Evolutionary conservation across 2,113 vertebrate genomes (phyloP).

Genomic region (Acanthisitta chloris): DNA sequence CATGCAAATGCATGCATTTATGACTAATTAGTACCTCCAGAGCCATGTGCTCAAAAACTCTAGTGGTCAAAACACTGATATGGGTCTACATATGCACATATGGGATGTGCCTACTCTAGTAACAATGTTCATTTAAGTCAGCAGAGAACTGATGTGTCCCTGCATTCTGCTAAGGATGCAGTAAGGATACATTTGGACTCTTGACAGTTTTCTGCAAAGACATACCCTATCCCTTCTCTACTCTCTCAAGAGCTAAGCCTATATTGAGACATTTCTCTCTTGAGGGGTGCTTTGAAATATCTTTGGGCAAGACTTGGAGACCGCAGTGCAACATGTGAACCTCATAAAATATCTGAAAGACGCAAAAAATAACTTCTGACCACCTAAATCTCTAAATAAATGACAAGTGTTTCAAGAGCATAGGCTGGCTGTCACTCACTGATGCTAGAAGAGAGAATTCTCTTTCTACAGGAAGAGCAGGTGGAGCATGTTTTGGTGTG

Average conservation of each 20-base stretch:
- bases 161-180: not conserved
- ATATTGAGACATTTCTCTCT: not conserved
- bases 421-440: not conserved
- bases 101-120: not conserved
- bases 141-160: not conserved
- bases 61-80: not conserved
- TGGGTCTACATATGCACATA: fast-evolving
- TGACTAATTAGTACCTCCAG: not conserved
- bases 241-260: not conserved
- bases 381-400: not conserved
- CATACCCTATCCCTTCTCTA: not conserved
- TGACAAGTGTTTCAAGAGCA: not conserved
- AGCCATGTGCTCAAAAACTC: not conserved
- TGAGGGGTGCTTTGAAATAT: not conserved
- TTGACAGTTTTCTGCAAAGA: not conserved
- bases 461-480: not conserved
- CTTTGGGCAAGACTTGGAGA: not conserved
- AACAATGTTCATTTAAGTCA: not conserved
- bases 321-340: not conserved
- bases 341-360: not conserved
- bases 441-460: not conserved
- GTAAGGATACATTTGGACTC: not conserved
- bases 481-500: not conserved
- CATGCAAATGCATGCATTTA: not conserved
- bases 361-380: not conserved